Evolutionary conservation across 2,113 vertebrate species (phyloP), one percentile per base, ranked within the genome.

Genomic region (Zeus faber): DNA sequence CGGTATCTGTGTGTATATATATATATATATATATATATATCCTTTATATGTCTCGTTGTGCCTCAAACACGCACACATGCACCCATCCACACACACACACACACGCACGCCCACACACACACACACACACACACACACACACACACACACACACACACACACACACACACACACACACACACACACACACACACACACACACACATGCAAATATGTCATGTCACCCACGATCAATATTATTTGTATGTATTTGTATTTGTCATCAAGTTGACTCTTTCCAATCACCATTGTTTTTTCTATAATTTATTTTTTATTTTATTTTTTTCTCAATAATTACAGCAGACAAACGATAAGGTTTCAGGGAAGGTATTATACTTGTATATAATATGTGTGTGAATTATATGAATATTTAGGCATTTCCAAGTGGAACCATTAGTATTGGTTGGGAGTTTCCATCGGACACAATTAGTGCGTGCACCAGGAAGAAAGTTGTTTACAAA

Each of bases 401-500:
- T n/a, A n/a, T n/a, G n/a, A n/a, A n/a, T n/a, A n/a, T n/a, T n/a
- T n/a, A n/a, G n/a, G n/a, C n/a, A n/a, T n/a, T n/a, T n/a, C n/a
- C n/a, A n/a, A n/a, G n/a, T n/a, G n/a, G n/a, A n/a, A n/a, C n/a
- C n/a, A n/a, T n/a, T n/a, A n/a, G n/a, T n/a, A n/a, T n/a, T n/a
- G n/a, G n/a, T n/a, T n/a, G n/a, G 41, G 63, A 49, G 67, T 71
- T 53, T 4, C 59, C 8, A 69, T 71, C 83, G 86, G 84, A 84
- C 59, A 22, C 25, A 40, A 26, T 85, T 77, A 23, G 9, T 10
- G 2, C 68, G 50, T 40, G 76, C 64, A 81, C 79, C 52, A 21
- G 55, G 58, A 43, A 63, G 50, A 44, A 17, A 51, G 16, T 70
- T 85, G 82, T 86, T 84, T 82, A 79, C 70, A 84, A 79, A 83